phyloP scores from a whole-genome alignment of 2,113 vertebrate genomes.

The Pseudorectes ferrugineus region DNA sequence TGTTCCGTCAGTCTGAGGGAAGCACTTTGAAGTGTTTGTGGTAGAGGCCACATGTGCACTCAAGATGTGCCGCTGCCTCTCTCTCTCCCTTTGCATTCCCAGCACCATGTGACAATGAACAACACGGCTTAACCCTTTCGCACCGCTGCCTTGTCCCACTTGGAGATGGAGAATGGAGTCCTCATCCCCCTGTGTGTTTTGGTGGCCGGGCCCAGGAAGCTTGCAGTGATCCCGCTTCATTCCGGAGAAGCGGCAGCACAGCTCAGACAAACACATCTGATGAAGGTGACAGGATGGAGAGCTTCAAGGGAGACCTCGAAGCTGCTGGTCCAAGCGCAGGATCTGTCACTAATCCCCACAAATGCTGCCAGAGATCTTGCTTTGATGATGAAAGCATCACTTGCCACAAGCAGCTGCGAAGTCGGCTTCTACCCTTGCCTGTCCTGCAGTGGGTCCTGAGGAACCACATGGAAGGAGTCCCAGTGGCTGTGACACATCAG shows the following conservation, averaged over 20 bases:
- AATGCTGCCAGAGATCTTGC: not conserved
- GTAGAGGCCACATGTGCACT: conserved; percentile 94
- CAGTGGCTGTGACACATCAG: not conserved
- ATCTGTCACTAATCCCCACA: not conserved
- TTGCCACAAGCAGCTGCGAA: not conserved
- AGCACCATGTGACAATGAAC: conserved; percentile 93
- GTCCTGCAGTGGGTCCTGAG: accelerated
- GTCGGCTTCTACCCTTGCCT: not conserved
- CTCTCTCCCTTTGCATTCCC: conserved; percentile 75
- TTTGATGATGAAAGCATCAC: not conserved
- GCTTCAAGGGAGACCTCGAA: not conserved
- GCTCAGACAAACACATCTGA: accelerated
- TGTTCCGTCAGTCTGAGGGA: conserved; percentile 91
- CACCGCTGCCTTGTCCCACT: not conserved
- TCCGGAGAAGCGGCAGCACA: accelerated
- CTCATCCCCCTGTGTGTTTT: accelerated
- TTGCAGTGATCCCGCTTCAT: accelerated
- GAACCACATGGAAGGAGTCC: not conserved
- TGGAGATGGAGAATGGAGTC: accelerated
- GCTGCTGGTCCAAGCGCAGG: not conserved
- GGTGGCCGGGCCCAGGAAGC: not conserved
- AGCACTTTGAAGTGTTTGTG: conserved; percentile 96
- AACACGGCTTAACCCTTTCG: conserved; percentile 84
- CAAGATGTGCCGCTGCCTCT: conserved; percentile 87
- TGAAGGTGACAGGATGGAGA: not conserved